These are phyloP conservation scores for Synanthedon vespiformis DNA, from an alignment of 2,888 invertebrate genomes.

Conservation along the genomic window DNA sequence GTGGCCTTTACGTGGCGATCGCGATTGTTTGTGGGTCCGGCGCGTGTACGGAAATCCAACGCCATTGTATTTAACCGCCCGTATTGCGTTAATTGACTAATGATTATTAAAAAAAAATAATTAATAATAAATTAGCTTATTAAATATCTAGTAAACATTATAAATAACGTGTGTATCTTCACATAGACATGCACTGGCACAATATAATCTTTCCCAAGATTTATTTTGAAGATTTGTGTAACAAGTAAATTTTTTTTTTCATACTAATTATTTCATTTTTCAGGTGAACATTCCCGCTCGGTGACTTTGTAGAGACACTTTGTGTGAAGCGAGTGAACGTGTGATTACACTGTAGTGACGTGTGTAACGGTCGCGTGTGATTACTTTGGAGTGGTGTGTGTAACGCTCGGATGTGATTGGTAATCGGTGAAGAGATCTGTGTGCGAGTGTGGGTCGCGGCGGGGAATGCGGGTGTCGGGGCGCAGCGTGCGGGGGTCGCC, in stretches of 20 bases:
- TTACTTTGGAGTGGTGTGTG: conserved; percentile 15
- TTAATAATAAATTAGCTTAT: too few species aligned
- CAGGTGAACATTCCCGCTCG: background rate
- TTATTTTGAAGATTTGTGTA: too few species aligned
- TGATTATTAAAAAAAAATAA: too few species aligned
- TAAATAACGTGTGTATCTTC: too few species aligned
- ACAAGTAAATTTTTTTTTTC: background rate
- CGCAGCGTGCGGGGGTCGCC: conserved; percentile 20
- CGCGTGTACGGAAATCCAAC: too few species aligned
- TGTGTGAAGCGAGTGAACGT: background rate
- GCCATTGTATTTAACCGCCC: too few species aligned
- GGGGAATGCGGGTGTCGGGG: conserved; percentile 12
- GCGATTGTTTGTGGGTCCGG: too few species aligned
- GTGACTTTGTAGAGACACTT: background rate
- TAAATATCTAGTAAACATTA: too few species aligned
- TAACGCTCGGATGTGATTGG: conserved; percentile 9
- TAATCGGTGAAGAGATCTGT: conserved; percentile 1
- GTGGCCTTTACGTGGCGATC: too few species aligned
- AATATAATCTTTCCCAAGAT: too few species aligned
- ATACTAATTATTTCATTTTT: background rate
- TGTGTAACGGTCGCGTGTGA: conserved; percentile 5
- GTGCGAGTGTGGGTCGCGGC: conserved; percentile 11
- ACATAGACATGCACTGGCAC: too few species aligned
- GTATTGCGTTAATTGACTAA: too few species aligned
- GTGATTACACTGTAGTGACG: background rate